phyloP scores from a whole-genome alignment of 1,140 invertebrate species.

The Venturia canescens region DNA sequence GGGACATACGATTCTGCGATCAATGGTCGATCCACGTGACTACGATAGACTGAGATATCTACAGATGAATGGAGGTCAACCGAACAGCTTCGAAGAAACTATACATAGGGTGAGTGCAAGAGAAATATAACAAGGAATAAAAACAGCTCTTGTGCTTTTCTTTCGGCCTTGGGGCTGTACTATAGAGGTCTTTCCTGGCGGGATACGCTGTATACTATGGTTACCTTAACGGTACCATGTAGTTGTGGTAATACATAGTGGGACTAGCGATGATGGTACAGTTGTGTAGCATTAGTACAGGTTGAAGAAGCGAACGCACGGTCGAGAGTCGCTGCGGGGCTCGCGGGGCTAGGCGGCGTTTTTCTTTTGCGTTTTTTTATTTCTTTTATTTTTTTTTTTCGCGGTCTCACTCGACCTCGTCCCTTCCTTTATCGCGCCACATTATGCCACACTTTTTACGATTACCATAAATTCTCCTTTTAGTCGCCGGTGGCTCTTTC shows the following conservation, averaged over 20 bases:
- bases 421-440: conserved; percentile 54
- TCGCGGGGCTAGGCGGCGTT: conserved; percentile 1
- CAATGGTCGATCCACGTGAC: conserved; percentile 85
- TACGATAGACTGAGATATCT: conserved; percentile 87
- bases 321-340: conserved; percentile 13
- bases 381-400: not conserved
- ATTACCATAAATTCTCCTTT: conserved; percentile 58
- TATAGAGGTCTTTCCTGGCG: too few species aligned
- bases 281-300: conserved; percentile 11
- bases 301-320: not conserved
- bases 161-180: not conserved
- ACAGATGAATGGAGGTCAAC: conserved; percentile 86
- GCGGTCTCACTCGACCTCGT: conserved; percentile 36
- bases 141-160: conserved; percentile 9
- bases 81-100: conserved; percentile 90
- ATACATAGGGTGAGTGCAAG: conserved; percentile 85
- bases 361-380: not conserved
- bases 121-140: conserved; percentile 12
- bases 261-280: conserved; percentile 27
- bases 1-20: conserved; percentile 81
- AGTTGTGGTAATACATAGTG: conserved; percentile 22
- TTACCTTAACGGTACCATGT: conserved; percentile 12
- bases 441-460: conserved; percentile 59
- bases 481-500: conserved; percentile 48
- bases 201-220: not conserved